phyloP scores from a whole-genome alignment of 2,113 vertebrate genomes.

The Seriola quinqueradiata region DNA sequence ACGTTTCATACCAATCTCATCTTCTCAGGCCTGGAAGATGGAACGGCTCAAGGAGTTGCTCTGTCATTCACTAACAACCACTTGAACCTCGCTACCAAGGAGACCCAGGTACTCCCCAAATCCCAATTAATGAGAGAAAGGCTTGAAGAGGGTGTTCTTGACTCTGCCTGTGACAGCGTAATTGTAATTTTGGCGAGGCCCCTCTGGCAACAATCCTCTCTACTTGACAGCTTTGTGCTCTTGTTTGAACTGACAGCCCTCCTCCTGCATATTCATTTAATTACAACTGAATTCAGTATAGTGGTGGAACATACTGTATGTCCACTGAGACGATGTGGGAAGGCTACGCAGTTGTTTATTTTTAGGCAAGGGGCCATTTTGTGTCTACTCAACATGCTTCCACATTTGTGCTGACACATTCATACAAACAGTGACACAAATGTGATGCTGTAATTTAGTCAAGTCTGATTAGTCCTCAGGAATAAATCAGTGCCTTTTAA shows the following conservation, averaged over 20 bases:
- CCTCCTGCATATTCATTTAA: conserved; percentile 79
- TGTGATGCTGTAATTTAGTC: conserved; percentile 14
- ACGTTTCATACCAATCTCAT: conserved; percentile 85
- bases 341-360: conserved; percentile 8
- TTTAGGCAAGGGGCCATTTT: conserved; percentile 19
- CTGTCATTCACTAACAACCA: conserved; percentile 83
- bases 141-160: conserved; percentile 84
- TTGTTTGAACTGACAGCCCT: conserved; percentile 77
- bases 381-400: conserved; percentile 13
- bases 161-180: conserved; percentile 84
- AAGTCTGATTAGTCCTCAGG: not conserved
- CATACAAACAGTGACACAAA: not conserved
- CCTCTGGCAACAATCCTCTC: conserved; percentile 82
- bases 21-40: conserved; percentile 72
- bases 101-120: conserved; percentile 84
- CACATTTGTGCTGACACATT: no score
- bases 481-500: not conserved
- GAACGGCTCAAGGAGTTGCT: conserved; percentile 74
- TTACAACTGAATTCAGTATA: conserved; percentile 42
- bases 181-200: conserved; percentile 83
- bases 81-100: conserved; percentile 83
- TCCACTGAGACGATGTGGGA: conserved; percentile 36
- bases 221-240: conserved; percentile 77
- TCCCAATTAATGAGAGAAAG: conserved; percentile 86
- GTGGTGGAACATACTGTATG: conserved; percentile 40